A percentile compares a stretch with the other conserved stretches of the same genome.
phyloP scores from a whole-genome alignment of 2,797 vertebrate genomes.

The Sciaenops ocellatus region DNA sequence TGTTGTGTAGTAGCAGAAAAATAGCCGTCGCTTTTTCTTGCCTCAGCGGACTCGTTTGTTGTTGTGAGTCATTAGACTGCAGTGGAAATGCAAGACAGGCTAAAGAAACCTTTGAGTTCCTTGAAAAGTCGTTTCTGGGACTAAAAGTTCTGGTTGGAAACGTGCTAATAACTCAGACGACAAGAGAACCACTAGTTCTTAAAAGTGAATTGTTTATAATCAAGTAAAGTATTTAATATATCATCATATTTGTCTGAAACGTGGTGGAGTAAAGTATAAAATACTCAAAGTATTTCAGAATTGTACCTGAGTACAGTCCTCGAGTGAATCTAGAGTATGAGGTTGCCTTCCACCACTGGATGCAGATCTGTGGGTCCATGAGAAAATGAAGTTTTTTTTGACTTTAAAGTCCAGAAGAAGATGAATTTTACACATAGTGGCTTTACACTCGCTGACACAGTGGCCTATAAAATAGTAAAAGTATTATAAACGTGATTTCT shows the following conservation, averaged over 20 bases:
- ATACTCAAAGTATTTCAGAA: slow-evolving; percentile 1
- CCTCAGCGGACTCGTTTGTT: too few relatives aligned
- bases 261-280: neutral
- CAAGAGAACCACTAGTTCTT: neutral
- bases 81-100: too few relatives aligned
- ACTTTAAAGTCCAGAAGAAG: neutral
- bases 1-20: too few relatives aligned
- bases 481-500: slow-evolving; percentile 29
- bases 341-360: neutral
- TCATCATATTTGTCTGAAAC: neutral
- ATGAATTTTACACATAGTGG: slow-evolving; percentile 37
- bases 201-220: neutral
- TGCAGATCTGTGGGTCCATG: slow-evolving; percentile 4
- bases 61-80: too few relatives aligned
- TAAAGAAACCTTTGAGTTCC: too few relatives aligned
- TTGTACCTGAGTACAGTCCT: neutral
- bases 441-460: slow-evolving; percentile 41
- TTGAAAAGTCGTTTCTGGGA: too few relatives aligned
- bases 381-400: neutral
- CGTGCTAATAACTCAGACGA: neutral
- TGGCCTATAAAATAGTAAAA: slow-evolving; percentile 11
- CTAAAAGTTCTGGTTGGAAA: too few relatives aligned
- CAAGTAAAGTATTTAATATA: neutral
- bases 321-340: neutral
- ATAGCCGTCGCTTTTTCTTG: too few relatives aligned